Evolutionary conservation across 2,113 vertebrate genomes (phyloP), one percentile per base, ranked within the genome.

Genomic region (Phycodurus eques): DNA sequence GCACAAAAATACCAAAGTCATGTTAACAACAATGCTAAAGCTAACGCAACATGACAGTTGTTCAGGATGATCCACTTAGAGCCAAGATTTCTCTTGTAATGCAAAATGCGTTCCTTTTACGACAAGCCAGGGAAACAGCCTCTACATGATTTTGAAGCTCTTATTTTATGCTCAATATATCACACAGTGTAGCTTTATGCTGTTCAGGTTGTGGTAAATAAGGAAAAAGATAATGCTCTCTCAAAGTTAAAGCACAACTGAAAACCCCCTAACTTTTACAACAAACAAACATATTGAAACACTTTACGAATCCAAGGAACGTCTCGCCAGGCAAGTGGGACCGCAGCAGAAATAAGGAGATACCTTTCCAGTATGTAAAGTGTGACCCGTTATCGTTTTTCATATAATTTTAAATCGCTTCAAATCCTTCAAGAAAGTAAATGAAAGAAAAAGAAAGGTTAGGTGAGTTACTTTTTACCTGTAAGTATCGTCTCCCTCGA

Each of bases 391-490:
- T 8, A 61, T 35, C n/a, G 27, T 66, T 66, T 27, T 15, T 66
- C n/a, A 15, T 10, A 46, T 39, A 14, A 7, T 53, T 53, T 53
- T 20, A 66, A 81, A 76, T 74, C 20, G 70, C 70, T 65, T 67
- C 20, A 68, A 70, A 71, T 61, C 47, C 63, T 71, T 75, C 27
- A n/a, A 19, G n/a, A 15, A 13, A 66, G 13, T 5, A 27, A 66
- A 66, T 66, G 43, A 66, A 46, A 47, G 63, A 22, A 65, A 65
- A 35, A 67, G 19, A 47, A 22, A 60, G 43, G 44, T 67, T 67
- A 27, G 33, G 68, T 61, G 49, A 72, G 74, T 6, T 42, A 47
- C 7, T 77, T 80, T 22, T 72, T 56, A 51, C 47, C 44, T 66
- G 31, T 68, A 33, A 78, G 43, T 35, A 51, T 53, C 49, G 2